A percentile compares a stretch with the other conserved stretches of the same genome.
Conservation (phyloP, 2,113 vertebrate genomes). For the Paraplagusia blochii region DNA sequence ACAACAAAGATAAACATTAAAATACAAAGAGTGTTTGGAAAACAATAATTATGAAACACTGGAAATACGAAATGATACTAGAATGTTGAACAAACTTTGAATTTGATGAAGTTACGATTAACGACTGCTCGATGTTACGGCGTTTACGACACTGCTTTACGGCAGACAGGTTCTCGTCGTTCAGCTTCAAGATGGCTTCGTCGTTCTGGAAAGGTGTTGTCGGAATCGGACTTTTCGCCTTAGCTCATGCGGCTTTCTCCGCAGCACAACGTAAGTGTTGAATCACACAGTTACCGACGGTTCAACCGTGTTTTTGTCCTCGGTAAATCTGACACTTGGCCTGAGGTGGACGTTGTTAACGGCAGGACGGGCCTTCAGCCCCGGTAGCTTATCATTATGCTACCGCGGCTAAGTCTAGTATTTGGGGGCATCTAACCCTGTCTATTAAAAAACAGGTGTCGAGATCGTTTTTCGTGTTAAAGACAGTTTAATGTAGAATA, state of each 20-base stretch:
- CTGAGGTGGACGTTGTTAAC: neutral
- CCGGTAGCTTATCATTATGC: slow-evolving; percentile 20
- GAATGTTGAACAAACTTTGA: no score
- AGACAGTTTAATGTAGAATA: accelerated
- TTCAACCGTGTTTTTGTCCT: no score
- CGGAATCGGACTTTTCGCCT: slow-evolving; percentile 88
- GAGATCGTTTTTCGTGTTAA: no score
- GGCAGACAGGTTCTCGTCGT: slow-evolving; percentile 37
- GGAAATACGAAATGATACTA: no score
- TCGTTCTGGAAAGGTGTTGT: slow-evolving; percentile 94
- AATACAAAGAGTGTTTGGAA: no score
- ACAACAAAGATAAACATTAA: no score
- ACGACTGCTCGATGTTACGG: neutral
- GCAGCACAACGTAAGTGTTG: slow-evolving; percentile 87
- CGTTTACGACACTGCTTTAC: slow-evolving; percentile 53
- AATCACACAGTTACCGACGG: accelerated
- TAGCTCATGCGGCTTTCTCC: slow-evolving; percentile 94
- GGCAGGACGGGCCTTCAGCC: slow-evolving; percentile 34
- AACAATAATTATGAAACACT: no score
- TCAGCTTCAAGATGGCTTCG: slow-evolving; percentile 81
- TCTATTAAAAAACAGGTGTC: neutral
- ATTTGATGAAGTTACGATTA: no score
- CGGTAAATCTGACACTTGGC: no score
- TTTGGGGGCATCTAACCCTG: slow-evolving; percentile 15
- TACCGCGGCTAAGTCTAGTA: slow-evolving; percentile 42